Percentiles rank a stretch among this genome's conserved stretches.
Conservation (phyloP, 1,140 invertebrate genomes). For the Sycobia sp. region DNA sequence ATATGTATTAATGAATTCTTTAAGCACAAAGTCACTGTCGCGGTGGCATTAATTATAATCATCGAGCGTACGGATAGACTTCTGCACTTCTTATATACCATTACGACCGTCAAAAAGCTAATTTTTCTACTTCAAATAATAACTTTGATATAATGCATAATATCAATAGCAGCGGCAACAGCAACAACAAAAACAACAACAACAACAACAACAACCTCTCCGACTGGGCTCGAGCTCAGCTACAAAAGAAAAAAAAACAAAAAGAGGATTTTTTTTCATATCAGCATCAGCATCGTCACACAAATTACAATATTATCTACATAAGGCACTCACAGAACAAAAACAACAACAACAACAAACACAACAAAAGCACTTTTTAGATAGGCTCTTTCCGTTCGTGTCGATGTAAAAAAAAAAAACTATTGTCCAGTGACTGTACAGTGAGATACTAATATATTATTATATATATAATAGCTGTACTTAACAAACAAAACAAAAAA, state of each 20-base stretch:
- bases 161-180: too few species aligned
- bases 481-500: too few species aligned
- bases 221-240: too few species aligned
- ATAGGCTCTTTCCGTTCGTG: conserved; percentile 23
- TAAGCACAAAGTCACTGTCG: neutral
- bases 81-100: too few species aligned
- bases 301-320: conserved; percentile 1
- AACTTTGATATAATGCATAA: conserved; percentile 16
- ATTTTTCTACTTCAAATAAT: conserved; percentile 5
- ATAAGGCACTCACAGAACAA: conserved; percentile 2
- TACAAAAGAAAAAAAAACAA: too few species aligned
- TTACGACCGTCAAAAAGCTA: neutral
- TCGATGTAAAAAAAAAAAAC: conserved; percentile 21
- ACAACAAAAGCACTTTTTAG: neutral
- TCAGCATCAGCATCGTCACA: conserved; percentile 27
- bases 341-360: neutral
- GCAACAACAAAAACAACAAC: too few species aligned
- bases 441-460: conserved; percentile 21
- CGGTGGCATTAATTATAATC: neutral
- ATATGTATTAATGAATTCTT: neutral
- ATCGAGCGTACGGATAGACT: conserved; percentile 18
- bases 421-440: conserved; percentile 23
- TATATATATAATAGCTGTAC: conserved; percentile 17
- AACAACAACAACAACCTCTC: too few species aligned
- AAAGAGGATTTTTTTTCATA: conserved; percentile 4